Evolutionary conservation across 2,113 vertebrate species (phyloP), one percentile per base, ranked within the genome.

Genomic region (Platysternon megacephalum): DNA sequence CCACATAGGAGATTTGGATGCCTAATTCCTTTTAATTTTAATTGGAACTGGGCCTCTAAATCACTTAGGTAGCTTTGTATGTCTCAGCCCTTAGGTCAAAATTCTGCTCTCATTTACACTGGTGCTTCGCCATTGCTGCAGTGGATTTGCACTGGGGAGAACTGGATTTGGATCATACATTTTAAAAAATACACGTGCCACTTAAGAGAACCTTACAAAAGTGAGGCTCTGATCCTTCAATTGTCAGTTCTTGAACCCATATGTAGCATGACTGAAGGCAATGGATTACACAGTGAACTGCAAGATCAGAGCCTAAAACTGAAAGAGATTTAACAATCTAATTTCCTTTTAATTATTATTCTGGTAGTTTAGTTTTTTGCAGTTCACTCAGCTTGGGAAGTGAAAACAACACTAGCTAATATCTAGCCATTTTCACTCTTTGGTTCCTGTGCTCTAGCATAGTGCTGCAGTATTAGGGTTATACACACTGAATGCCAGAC

Each of bases 141-240:
- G 12, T 56, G 35, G 82, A 81, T 44, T 91, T 84, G 21, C 52
- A 14, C 80, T 46, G 26, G 16, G 42, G 7, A 29, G 76, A 35
- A 24, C 78, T 68, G 82, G 48, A 80, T 24, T 49, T 0, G 0
- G 4, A 6, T 21, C 3, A 52, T 32, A 3, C 1, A 0, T 1
- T 89, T 94, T 83, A 29, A 81, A 82, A 39, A 28, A 65, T 44
- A 88, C 21, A 90, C 82, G 53, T 51, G 5, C 10, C 72, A 84
- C 26, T 68, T 3, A 1, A 6, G 2, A 39, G 87, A 84, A 82
- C 5, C 2, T 89, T 56, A 46, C 22, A 29, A 44, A 8, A 52
- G 4, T 79, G 39, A 42, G 22, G 56, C 79, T 86, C 13, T 58
- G 42, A 81, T 53, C 49, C 53, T 93, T 24, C 65, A 17, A 42